A percentile compares a stretch with the other conserved stretches of the same genome.
Conservation (phyloP, 2,113 vertebrate genomes). For the Ia io region DNA sequence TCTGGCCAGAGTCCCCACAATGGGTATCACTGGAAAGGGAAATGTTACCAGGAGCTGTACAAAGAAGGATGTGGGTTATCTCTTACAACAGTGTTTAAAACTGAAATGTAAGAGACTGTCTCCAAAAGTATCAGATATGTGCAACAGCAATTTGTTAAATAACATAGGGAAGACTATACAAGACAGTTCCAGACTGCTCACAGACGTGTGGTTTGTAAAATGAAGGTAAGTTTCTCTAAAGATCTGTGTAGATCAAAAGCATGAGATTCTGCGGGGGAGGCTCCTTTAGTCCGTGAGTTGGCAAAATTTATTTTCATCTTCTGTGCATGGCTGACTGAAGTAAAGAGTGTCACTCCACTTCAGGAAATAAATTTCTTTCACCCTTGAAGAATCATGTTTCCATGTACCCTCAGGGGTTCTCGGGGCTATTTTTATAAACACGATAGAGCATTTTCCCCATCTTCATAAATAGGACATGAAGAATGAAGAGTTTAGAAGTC, state of each 20-base stretch:
- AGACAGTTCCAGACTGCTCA: not conserved
- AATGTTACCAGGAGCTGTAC: not conserved
- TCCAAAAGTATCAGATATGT: not conserved
- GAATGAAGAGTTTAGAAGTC: not conserved
- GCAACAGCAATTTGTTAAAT: constrained; percentile 23
- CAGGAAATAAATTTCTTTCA: not conserved
- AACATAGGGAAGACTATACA: not conserved
- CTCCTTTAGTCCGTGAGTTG: not conserved
- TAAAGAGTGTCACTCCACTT: not conserved
- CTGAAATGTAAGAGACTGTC: not conserved
- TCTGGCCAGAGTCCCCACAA: not conserved
- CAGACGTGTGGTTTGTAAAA: not conserved
- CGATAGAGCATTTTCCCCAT: not conserved
- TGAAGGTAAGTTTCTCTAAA: not conserved
- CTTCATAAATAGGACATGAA: not conserved
- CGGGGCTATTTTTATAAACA: rapidly evolving
- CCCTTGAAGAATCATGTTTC: not conserved
- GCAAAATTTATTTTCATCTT: not conserved
- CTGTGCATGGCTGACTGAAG: not conserved
- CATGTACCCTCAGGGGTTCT: not conserved
- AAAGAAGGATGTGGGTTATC: not conserved
- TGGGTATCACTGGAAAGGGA: not conserved
- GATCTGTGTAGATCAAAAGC: not conserved
- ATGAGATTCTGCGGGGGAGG: not conserved
- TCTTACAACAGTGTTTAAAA: not conserved